Conservation (phyloP, 2,888 invertebrate species). For the Sinopyrophorus schimmeli region DNA sequence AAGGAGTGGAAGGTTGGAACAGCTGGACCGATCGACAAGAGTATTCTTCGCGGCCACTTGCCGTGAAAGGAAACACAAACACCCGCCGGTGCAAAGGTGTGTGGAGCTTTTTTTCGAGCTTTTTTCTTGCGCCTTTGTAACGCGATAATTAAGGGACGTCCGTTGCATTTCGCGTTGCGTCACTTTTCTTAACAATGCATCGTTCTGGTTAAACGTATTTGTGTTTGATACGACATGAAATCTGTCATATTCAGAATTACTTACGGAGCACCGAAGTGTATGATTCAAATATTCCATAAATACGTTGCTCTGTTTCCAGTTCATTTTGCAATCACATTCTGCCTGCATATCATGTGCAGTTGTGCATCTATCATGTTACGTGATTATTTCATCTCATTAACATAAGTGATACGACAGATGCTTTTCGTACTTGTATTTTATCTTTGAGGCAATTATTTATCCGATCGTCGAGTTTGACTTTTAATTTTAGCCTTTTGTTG, state of each 20-base stretch:
- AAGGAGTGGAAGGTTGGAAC: too few relatives aligned
- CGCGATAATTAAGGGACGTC: too few relatives aligned
- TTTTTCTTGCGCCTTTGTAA: too few relatives aligned
- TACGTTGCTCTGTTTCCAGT: constrained; percentile 39
- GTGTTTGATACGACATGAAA: constrained; percentile 21
- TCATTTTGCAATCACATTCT: constrained; percentile 39
- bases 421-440: too few relatives aligned
- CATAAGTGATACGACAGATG: constrained; percentile 25
- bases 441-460: too few relatives aligned
- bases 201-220: constrained; percentile 13
- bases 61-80: constrained; percentile 18
- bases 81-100: too few relatives aligned
- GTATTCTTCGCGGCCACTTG: constrained; percentile 22
- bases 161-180: too few relatives aligned
- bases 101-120: too few relatives aligned
- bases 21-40: too few relatives aligned
- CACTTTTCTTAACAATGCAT: constrained; percentile 7
- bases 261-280: constrained; percentile 34
- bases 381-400: constrained; percentile 26
- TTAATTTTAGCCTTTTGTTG: too few relatives aligned
- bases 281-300: constrained; percentile 43
- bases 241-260: constrained; percentile 34
- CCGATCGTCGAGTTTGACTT: too few relatives aligned
- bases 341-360: constrained; percentile 37
- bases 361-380: constrained; percentile 38